Base-by-base conservation (phyloP, 2,888 invertebrate genomes). In the Polia nebulosa region DNA sequence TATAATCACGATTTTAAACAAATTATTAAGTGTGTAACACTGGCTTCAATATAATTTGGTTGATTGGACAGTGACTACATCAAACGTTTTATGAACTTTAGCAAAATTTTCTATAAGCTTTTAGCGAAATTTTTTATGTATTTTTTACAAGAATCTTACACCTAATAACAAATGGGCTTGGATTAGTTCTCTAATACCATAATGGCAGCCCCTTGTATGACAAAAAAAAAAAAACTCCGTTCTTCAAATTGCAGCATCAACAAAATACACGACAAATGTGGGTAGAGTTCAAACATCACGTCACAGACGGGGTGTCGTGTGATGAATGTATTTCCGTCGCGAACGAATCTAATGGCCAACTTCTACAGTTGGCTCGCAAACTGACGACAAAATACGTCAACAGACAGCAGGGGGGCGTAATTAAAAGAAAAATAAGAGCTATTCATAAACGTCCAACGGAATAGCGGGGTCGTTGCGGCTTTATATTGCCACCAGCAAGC, bases 381-480 rank as follows among this genome's bases (percentile, higher is more conserved):
- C 77, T 82, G 83, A 72, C 86, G 87, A 88, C 89, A 85, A 86
- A 89, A 89, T 85, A 87, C 87, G 88, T 88, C 90, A 88, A 87
- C 89, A 88, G 87, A 87, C 90, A 87, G 87, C 87, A 86, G 85
- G 89, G 84, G 85, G 87, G 83, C 91, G 91, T 95, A 95, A 95
- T 95, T 95, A 95, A 95, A 95, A 95, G 95, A 95, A 95, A 95
- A 94, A 95, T 94, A 95, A 93, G 91, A 87, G 89, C 93, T 91
- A 95, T 95, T 95, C 94, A 95, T 95, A 94, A 94, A 94, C 87
- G 95, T 95, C 95, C 84, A 80, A 82, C 84, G 88, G 88, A 91
- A 94, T 92, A 89, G 92, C 91, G 84, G 85, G 90, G 89, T 89
- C 91, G 90, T 89, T 85, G 89, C 81, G 89, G 90, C 85, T 89